Evolutionary conservation across 2,888 invertebrate genomes (phyloP).

Genomic region (Onchidella celtica): DNA sequence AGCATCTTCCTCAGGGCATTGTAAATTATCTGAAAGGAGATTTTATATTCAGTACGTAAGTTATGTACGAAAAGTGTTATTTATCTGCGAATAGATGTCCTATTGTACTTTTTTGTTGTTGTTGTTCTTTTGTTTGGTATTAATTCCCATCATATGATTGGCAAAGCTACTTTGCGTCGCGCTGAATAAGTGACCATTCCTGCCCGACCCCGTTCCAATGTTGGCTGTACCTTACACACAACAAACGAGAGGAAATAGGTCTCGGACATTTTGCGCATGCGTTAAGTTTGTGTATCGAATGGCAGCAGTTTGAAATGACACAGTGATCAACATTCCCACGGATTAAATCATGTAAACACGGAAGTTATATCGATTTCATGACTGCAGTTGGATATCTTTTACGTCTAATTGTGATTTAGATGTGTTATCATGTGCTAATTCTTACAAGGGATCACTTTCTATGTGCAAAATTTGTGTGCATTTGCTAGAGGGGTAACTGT

Average conservation of each 20-base stretch:
- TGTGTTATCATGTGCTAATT: conserved; percentile 35
- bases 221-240: background rate
- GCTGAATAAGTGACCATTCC: background rate
- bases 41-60: too few species aligned
- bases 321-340: conserved; percentile 54
- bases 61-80: too few species aligned
- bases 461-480: conserved; percentile 9
- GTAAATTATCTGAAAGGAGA: too few species aligned
- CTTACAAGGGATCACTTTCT: background rate
- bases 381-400: conserved; percentile 27
- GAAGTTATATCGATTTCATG: conserved; percentile 41
- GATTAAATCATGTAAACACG: conserved; percentile 49
- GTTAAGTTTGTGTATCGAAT: conserved; percentile 55
- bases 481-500: too few species aligned
- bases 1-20: too few species aligned
- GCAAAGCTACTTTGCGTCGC: too few species aligned
- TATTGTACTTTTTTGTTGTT: too few species aligned
- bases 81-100: too few species aligned
- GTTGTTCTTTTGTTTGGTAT: too few species aligned
- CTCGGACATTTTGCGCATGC: conserved; percentile 52
- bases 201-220: background rate
- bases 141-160: too few species aligned
- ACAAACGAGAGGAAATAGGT: background rate
- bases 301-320: conserved; percentile 57
- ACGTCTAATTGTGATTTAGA: conserved; percentile 21